Conservation (phyloP, 2,888 invertebrate genomes). For the Drosophila engyochracea region DNA sequence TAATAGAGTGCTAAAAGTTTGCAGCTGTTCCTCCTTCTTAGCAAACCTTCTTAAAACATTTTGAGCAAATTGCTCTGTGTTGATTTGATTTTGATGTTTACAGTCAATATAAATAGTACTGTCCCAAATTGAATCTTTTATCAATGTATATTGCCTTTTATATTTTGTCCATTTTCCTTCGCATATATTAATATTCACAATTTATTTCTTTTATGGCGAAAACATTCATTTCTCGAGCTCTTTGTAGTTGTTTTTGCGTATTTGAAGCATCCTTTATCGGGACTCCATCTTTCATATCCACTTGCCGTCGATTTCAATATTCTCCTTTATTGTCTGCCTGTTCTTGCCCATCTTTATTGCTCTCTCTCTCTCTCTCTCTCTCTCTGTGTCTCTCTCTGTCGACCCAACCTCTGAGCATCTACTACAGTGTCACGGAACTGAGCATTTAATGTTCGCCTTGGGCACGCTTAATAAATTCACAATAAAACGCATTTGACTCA, state of each 20-base stretch:
- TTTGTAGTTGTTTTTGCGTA: constrained; percentile 15
- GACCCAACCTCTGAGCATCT: constrained; percentile 14
- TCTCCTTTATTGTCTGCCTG: constrained; percentile 50
- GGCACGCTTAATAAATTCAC: constrained; percentile 81
- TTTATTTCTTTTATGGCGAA: constrained; percentile 20
- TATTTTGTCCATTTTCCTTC: neutral
- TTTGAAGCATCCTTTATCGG: constrained; percentile 38
- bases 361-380: neutral
- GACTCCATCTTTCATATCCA: constrained; percentile 38
- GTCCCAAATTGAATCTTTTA: constrained; percentile 6
- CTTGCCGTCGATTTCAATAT: constrained; percentile 56
- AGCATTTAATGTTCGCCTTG: constrained; percentile 76
- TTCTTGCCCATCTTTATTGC: constrained; percentile 54
- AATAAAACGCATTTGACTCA: constrained; percentile 79
- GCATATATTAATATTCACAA: constrained; percentile 21
- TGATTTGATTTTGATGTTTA: constrained; percentile 5
- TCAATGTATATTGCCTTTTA: neutral
- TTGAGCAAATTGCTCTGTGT: neutral
- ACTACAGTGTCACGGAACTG: constrained; percentile 49
- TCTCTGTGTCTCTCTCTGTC: neutral
- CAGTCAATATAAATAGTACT: neutral
- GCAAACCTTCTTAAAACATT: neutral
- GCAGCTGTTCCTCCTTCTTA: neutral
- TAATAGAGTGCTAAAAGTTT: neutral
- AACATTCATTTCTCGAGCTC: constrained; percentile 1